Percentiles rank a stretch among this genome's conserved stretches.
These are phyloP conservation scores for Meriones psammophilus DNA, from an alignment of 2,797 vertebrate species.

Conservation along the genomic window DNA sequence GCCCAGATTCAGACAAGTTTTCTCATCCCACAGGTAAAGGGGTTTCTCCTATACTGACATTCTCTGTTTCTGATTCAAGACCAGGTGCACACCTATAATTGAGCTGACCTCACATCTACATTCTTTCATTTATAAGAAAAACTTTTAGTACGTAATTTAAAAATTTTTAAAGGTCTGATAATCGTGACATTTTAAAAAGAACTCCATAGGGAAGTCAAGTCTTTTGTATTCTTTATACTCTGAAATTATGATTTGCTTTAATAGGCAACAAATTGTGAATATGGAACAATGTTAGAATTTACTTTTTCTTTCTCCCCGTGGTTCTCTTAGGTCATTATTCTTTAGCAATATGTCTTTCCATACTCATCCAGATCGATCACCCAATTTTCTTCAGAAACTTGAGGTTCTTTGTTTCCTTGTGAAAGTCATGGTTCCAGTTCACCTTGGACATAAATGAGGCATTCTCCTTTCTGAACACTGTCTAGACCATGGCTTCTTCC, in stretches of 20 bases:
- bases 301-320: neutral
- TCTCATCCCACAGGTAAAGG: neutral
- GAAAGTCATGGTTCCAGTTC: neutral
- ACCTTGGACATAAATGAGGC: neutral
- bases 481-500: neutral
- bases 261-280: constrained; percentile 18
- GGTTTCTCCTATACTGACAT: neutral
- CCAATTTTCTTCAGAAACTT: constrained; percentile 12
- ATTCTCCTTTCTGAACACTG: neutral
- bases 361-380: neutral
- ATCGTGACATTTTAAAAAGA: neutral
- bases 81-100: neutral
- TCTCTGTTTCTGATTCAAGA: constrained; percentile 52
- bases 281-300: neutral
- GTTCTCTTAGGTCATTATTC: neutral
- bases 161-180: neutral
- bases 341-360: neutral
- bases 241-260: constrained; percentile 35
- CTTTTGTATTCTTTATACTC: neutral
- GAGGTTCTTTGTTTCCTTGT: constrained; percentile 15
- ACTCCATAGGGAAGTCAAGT: constrained; percentile 3
- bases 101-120: constrained; percentile 4
- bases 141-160: constrained; percentile 15
- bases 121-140: constrained; percentile 40
- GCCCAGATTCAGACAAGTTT: neutral